Conservation (phyloP, 2,888 invertebrate genomes). For the Liposcelis brunnea region DNA sequence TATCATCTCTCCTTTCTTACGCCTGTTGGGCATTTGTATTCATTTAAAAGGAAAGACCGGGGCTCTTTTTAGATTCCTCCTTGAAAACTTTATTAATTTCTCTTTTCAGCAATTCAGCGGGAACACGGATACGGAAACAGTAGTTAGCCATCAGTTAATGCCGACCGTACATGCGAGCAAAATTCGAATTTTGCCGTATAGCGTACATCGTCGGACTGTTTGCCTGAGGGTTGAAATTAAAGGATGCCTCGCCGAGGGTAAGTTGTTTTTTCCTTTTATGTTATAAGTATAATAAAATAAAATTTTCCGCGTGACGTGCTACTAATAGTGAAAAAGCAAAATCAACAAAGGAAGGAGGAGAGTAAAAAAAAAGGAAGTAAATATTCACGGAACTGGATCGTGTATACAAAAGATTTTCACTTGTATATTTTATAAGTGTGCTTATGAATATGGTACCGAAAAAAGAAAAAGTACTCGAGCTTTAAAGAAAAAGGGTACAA, state of each 20-base stretch:
- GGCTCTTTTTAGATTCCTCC: no score
- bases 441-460: no score
- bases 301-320: no score
- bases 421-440: neutral
- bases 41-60: no score
- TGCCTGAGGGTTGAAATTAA: constrained; percentile 58
- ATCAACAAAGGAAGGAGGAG: neutral
- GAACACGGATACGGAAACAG: constrained; percentile 54
- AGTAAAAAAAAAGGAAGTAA: neutral
- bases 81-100: no score
- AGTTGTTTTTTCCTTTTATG: constrained; percentile 20
- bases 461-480: no score
- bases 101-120: constrained; percentile 52
- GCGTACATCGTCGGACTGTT: constrained; percentile 49
- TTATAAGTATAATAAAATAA: neutral
- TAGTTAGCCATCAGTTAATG: constrained; percentile 44
- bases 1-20: constrained; percentile 7
- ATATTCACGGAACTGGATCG: no score
- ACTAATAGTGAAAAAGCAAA: constrained; percentile 1
- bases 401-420: neutral
- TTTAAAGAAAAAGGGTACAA: no score
- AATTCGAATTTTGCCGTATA: constrained; percentile 54
- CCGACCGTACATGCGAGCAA: constrained; percentile 54
- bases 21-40: no score
- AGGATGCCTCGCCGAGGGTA: constrained; percentile 52